A percentile compares a stretch with the other conserved stretches of the same genome.
phyloP scores from a whole-genome alignment of 2,113 vertebrate genomes.

The Aegotheles bennettii region DNA sequence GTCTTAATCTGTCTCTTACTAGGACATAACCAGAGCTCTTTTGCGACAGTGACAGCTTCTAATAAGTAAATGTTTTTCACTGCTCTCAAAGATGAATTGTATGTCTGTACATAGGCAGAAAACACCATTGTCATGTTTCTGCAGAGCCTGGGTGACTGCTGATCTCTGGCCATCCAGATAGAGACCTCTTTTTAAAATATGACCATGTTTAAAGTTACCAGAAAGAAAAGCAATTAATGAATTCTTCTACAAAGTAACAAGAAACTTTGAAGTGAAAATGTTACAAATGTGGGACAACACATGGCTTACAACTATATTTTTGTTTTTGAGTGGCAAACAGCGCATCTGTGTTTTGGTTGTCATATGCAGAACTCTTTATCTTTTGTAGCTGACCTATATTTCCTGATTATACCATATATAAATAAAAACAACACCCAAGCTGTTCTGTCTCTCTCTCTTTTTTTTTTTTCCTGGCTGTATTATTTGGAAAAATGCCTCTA shows the following conservation, averaged over 20 bases:
- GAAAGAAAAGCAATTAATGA: not conserved
- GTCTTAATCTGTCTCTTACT: not conserved
- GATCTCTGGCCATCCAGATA: not conserved
- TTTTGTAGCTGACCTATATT: not conserved
- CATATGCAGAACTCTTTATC: not conserved
- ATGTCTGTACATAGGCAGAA: not conserved
- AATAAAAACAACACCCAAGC: not conserved
- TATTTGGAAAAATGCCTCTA: not conserved
- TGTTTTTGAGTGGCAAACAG: not conserved
- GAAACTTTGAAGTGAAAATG: not conserved
- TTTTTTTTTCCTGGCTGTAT: not conserved
- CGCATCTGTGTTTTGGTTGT: constrained; percentile 34
- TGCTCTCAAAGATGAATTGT: not conserved
- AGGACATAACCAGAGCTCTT: not conserved
- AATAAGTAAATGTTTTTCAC: not conserved
- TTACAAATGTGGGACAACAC: not conserved
- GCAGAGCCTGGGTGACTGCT: not conserved
- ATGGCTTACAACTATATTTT: not conserved
- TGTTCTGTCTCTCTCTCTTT: not conserved
- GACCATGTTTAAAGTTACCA: not conserved
- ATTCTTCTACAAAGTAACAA: not conserved
- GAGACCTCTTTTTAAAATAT: not conserved
- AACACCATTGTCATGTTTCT: not conserved
- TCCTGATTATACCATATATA: not conserved
- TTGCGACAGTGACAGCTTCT: not conserved